Base-by-base conservation (phyloP, 37 sponge, comb jelly and placozoan genomes). In the Chondrosia reniformis region DNA sequence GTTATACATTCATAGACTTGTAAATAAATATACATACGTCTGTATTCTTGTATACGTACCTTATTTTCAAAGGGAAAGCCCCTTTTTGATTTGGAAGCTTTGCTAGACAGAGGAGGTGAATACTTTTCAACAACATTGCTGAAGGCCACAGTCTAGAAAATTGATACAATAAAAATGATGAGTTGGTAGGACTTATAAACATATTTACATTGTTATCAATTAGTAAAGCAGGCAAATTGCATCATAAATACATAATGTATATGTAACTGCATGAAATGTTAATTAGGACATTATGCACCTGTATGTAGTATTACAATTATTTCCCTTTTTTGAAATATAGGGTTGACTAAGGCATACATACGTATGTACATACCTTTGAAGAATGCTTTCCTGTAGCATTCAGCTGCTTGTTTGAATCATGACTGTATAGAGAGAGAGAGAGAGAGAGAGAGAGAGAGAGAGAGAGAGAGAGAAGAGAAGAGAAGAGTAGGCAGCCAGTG, bases 401-500 rank as follows among this genome's bases (percentile, higher is more conserved):
- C 58, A n/a, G n/a, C n/a, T n/a, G n/a, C n/a, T n/a, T n/a, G n/a
- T n/a, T n/a, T n/a, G n/a, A n/a, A n/a, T n/a, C n/a, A n/a, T n/a
- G n/a, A n/a, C n/a, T n/a, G n/a, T n/a, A n/a, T n/a, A 75, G 83
- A 59, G 66, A 61, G 71, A 62, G 83, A 33, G 52, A 46, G 76
- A 40, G 67, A 75, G 83, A 62, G 65, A 40, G 76, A 42, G 83
- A 46, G 76, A 67, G 76, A 62, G 61, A 55, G 69, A 49, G 33
- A 73, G 75, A 34, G 69, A 73, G 74, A 45, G 52, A 45, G 64
- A 79, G 52, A 61, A 66, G 63, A 76, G 19, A 66, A 75, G 83
- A 74, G 83, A 75, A 76, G 43, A 44, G 62, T 76, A 59, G 66
- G 42, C 55, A 62, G 83, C 24, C 36, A 46, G 76, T 22, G 67